Base-by-base conservation (phyloP, 2,113 vertebrate genomes). In the Turnix velox region DNA sequence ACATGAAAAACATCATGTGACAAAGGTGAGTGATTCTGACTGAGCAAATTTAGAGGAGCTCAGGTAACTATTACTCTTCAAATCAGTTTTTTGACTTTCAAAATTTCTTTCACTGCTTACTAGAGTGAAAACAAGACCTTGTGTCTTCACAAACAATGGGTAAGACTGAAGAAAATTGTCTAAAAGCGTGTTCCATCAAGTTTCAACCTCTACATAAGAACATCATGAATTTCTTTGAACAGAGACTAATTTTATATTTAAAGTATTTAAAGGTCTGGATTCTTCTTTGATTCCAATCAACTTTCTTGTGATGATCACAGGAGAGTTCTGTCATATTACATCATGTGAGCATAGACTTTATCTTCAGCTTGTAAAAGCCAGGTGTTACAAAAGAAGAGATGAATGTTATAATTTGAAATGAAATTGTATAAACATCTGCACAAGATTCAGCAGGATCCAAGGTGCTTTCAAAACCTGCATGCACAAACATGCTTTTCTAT, bases 1-100 rank as follows among this genome's bases (percentile, higher is more conserved):
- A 48, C 95, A 97, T 69, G 97, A 97, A 94, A 99, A 99, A 52
- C 98, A 98, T 93, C 98, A 99, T 2, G 96, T 98, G 19, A 97
- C 97, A 92, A 98, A 97, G 98, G 98, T 99, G 96, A 95, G 98
- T 96, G 58, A 65, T 49, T 66, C 35, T 61, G 28, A 57, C 37
- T 35, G 8, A 81, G 28, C 28, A 6, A n/a, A 67, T 55, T 33
- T 40, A 69, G 73, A 86, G 37, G 28, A 84, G 49, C 40, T 68
- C 42, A 37, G 48, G 4, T 48, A 39, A 55, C 1, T 8, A 19
- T 62, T 81, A 7, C 7, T 10, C 48, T 92, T 93, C 33, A 67
- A 30, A 91, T 62, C 5, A 39, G 2, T 46, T 85, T 11, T 59
- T 59, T 8, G 12, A 22, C 24, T 90, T 88, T 11, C 4, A n/a